A percentile compares a stretch with the other conserved stretches of the same genome.
Conservation (phyloP, 2,113 vertebrate genomes). For the Oryzias celebensis region DNA sequence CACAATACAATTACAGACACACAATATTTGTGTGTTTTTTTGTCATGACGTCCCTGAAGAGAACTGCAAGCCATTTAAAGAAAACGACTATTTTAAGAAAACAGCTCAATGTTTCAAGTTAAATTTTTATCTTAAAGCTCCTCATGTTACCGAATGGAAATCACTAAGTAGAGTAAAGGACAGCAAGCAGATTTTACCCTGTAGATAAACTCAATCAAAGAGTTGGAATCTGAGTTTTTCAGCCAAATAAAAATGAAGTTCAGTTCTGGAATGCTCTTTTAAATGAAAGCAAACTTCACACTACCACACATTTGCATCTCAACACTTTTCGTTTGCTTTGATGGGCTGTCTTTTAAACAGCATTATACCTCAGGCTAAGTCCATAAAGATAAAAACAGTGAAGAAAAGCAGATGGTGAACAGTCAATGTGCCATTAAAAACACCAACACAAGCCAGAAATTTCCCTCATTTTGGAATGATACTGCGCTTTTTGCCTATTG, state of each 20-base stretch:
- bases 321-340: conserved; percentile 28
- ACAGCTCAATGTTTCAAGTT: no score
- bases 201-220: background rate
- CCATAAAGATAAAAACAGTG: conserved; percentile 35
- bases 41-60: no score
- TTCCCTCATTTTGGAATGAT: background rate
- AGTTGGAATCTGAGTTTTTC: background rate
- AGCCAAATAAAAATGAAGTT: background rate
- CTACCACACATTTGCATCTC: conserved; percentile 24
- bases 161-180: no score
- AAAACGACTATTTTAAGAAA: no score
- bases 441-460: conserved; percentile 1
- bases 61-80: no score
- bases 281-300: conserved; percentile 5
- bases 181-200: no score
- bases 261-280: background rate
- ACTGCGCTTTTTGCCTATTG: background rate
- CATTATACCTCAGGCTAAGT: conserved; percentile 23
- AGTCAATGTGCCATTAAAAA: conserved; percentile 26
- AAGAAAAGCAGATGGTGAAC: conserved; percentile 44
- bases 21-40: no score
- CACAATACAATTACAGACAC: no score
- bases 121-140: no score
- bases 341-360: conserved; percentile 42
- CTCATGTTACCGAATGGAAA: no score